Conservation (phyloP, 2,888 invertebrate genomes). For the Himalopsyche kuldschensis region DNA sequence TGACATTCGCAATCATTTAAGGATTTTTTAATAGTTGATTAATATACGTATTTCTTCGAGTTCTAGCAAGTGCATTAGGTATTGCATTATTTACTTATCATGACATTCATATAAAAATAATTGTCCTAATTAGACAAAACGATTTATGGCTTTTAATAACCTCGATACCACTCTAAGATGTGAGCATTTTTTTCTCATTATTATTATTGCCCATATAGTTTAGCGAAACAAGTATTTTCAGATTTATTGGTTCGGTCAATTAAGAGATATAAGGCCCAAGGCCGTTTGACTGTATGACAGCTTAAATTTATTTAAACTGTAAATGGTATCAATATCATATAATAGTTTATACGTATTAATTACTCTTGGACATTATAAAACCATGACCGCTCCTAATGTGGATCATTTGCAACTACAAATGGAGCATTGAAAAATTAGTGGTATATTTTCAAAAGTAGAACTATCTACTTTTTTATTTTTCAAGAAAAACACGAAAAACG, state of each 20-base stretch:
- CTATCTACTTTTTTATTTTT: too few relatives aligned
- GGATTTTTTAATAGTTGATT: too few relatives aligned
- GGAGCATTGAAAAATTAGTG: too few relatives aligned
- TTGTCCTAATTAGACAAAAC: neutral
- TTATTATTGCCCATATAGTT: neutral
- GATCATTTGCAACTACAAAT: too few relatives aligned
- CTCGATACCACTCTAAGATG: neutral
- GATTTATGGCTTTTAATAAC: neutral
- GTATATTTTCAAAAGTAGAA: too few relatives aligned
- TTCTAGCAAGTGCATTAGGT: neutral
- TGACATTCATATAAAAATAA: neutral
- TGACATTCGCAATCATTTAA: too few relatives aligned
- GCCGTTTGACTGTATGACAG: neutral
- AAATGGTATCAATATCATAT: too few relatives aligned
- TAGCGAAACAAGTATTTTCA: neutral
- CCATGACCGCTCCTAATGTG: too few relatives aligned
- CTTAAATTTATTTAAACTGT: neutral
- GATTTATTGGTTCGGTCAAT: neutral
- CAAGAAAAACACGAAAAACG: too few relatives aligned
- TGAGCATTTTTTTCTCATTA: neutral
- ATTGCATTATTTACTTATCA: neutral
- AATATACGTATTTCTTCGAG: too few relatives aligned
- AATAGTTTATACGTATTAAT: too few relatives aligned
- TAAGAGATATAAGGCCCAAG: neutral
- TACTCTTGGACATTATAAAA: too few relatives aligned